Conservation (phyloP, 2,113 vertebrate genomes). For the Seriola aureovittata region DNA sequence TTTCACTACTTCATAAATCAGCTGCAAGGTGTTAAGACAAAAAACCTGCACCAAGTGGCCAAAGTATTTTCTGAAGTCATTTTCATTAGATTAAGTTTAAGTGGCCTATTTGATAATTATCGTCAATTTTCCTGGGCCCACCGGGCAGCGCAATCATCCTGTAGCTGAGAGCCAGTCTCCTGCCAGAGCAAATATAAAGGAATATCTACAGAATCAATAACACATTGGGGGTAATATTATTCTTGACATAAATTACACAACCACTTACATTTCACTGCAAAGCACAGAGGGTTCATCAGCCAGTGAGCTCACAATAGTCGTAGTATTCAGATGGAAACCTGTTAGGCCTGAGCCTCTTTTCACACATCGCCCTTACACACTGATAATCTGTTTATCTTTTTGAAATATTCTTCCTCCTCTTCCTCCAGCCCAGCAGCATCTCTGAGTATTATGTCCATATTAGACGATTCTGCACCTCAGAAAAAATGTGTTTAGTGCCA, state of each 20-base stretch:
- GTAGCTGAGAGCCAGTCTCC: conserved; percentile 39
- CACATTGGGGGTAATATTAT: conserved; percentile 49
- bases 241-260: conserved; percentile 63
- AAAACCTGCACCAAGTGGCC: conserved; percentile 32
- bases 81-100: conserved; percentile 74
- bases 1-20: conserved; percentile 34
- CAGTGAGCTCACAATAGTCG: background rate
- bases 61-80: conserved; percentile 64
- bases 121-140: conserved; percentile 62
- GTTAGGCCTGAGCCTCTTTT: background rate
- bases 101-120: conserved; percentile 78
- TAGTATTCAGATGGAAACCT: conserved; percentile 17
- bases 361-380: background rate
- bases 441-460: background rate
- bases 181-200: conserved; percentile 74
- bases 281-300: conserved; percentile 12
- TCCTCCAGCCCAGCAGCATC: background rate
- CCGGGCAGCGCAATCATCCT: conserved; percentile 49
- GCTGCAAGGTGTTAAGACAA: conserved; percentile 37
- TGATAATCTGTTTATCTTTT: conserved; percentile 13
- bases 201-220: conserved; percentile 58
- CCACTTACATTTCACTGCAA: conserved; percentile 46
- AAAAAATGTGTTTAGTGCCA: background rate
- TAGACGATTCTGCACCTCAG: background rate
- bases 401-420: background rate